A percentile compares a stretch with the other conserved stretches of the same genome.
Evolutionary conservation across 2,797 vertebrate genomes (phyloP).

Genomic region (Sternarchorhynchus goeldii): DNA sequence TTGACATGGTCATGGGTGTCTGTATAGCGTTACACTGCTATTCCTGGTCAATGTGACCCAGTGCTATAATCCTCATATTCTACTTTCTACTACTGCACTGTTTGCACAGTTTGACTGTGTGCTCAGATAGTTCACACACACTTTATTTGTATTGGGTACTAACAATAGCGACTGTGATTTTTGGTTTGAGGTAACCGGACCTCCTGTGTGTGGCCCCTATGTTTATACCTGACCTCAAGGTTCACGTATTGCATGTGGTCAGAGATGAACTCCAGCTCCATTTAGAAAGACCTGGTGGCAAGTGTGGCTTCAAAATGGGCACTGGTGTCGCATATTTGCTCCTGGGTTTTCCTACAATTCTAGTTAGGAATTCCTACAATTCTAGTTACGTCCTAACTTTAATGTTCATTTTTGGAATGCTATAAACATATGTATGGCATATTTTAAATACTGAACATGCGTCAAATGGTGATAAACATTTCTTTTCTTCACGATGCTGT

Average conservation of each 20-base stretch:
- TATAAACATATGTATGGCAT: too few relatives aligned
- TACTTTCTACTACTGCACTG: slow-evolving; percentile 30
- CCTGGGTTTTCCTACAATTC: background rate
- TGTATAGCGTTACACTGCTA: slow-evolving; percentile 77
- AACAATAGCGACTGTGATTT: background rate
- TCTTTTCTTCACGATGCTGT: too few relatives aligned
- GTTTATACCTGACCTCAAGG: slow-evolving; percentile 22
- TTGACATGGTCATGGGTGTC: slow-evolving; percentile 60
- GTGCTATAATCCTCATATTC: slow-evolving; percentile 51
- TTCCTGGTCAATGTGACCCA: slow-evolving; percentile 73
- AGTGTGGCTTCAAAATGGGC: too few relatives aligned
- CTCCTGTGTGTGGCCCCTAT: background rate
- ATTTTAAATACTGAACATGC: too few relatives aligned
- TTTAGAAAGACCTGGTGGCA: slow-evolving; percentile 10
- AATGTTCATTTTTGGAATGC: too few relatives aligned
- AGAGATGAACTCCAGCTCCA: background rate
- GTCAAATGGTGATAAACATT: too few relatives aligned
- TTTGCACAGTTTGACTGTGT: slow-evolving; percentile 38
- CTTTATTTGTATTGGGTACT: slow-evolving; percentile 13
- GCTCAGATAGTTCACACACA: slow-evolving; percentile 31
- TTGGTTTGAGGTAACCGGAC: slow-evolving; percentile 8
- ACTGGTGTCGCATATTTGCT: background rate
- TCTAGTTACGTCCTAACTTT: too few relatives aligned
- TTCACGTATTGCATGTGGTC: background rate
- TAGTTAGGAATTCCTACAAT: background rate